phyloP scores from a whole-genome alignment of 1,140 invertebrate species.

The Sesamia nonagrioides region DNA sequence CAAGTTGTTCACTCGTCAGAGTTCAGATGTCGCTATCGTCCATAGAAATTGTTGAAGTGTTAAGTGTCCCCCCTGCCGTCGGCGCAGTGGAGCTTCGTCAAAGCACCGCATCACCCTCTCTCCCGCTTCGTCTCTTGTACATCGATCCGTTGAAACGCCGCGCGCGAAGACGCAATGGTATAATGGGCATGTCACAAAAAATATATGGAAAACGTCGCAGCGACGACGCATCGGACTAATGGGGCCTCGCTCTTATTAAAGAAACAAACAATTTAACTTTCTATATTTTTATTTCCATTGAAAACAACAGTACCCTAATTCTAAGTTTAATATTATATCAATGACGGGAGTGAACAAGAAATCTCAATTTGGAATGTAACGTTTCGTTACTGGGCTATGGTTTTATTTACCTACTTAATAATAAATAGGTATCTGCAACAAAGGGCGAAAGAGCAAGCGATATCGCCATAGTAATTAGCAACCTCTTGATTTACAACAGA shows the following conservation, averaged over 20 bases:
- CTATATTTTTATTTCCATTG: conserved; percentile 83
- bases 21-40: neutral
- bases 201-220: too few species aligned
- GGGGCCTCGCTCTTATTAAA: too few species aligned
- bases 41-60: too few species aligned
- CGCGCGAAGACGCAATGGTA: conserved; percentile 29
- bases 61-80: conserved; percentile 51
- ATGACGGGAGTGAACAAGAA: conserved; percentile 66
- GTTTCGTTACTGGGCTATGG: conserved; percentile 68
- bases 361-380: conserved; percentile 81
- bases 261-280: conserved; percentile 67
- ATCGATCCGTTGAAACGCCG: conserved; percentile 53
- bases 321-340: conserved; percentile 67
- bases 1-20: too few species aligned
- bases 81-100: conserved; percentile 50
- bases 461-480: conserved; percentile 63
- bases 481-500: conserved; percentile 34
- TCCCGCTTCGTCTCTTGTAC: conserved; percentile 56
- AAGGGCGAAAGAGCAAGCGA: conserved; percentile 53
- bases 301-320: conserved; percentile 83
- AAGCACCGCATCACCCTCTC: conserved; percentile 57
- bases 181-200: too few species aligned
- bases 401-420: conserved; percentile 73
- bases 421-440: too few species aligned
- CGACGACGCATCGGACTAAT: too few species aligned